A percentile compares a stretch with the other conserved stretches of the same genome.
These are phyloP conservation scores for Diaprepes abbreviatus DNA, from an alignment of 2,888 invertebrate species.

Conservation along the genomic window DNA sequence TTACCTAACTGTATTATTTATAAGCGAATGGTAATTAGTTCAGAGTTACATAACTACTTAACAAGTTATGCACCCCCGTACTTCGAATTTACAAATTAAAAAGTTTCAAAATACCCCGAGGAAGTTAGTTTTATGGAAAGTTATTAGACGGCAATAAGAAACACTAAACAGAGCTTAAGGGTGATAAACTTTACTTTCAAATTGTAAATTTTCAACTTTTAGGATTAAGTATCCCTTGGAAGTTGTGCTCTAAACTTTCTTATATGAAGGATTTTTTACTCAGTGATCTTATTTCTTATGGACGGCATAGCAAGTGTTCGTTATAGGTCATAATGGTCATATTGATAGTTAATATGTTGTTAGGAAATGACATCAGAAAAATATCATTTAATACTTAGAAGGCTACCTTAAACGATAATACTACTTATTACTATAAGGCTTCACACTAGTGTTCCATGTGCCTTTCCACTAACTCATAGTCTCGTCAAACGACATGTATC, in stretches of 20 bases:
- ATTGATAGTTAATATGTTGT: too few relatives aligned
- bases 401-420: too few relatives aligned
- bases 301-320: too few relatives aligned
- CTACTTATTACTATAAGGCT: too few relatives aligned
- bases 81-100: not conserved
- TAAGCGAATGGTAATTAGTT: not conserved
- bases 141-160: slow-evolving; percentile 18
- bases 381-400: too few relatives aligned
- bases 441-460: too few relatives aligned
- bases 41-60: not conserved
- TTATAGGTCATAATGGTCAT: too few relatives aligned
- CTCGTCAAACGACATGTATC: too few relatives aligned
- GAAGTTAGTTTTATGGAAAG: slow-evolving; percentile 5
- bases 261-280: not conserved
- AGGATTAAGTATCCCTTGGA: not conserved
- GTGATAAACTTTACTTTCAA: not conserved
- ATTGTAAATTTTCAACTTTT: slow-evolving; percentile 7
- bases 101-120: not conserved
- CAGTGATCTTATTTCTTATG: too few relatives aligned
- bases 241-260: not conserved
- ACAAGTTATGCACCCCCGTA: not conserved
- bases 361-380: too few relatives aligned
- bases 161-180: slow-evolving; percentile 6
- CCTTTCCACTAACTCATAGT: too few relatives aligned
- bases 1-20: not conserved